Evolutionary conservation across 2,888 invertebrate genomes (phyloP), one percentile per base, ranked within the genome.

Genomic region (Himalopsyche japonica): DNA sequence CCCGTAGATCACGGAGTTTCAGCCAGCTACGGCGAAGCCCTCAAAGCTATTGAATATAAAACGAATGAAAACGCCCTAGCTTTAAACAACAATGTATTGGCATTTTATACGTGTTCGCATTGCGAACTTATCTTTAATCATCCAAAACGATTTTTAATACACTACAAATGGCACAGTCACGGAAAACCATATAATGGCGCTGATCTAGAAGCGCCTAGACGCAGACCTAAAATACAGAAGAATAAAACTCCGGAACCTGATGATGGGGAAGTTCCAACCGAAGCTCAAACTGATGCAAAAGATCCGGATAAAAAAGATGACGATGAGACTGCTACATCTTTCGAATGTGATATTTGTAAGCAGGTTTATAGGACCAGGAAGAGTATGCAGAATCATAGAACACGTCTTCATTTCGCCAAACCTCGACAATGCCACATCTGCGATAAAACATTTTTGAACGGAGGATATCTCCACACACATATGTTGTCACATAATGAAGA

Each of bases 121-220:
- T 92, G 92, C 76, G 86, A 86, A 1, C 87, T 92, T 0, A 87
- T 90, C 1, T 90, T 92, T 34, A 88, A 88, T 0, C 88, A 92
- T 81, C 91, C 91, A 0, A 92, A 92, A 79, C 87, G 92, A 1
- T 92, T 91, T 82, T 88, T 92, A 0, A 89, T 92, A 0, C 92
- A 92, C 83, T 88, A 88, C 3, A 92, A 92, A 79, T 92, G 92
- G 92, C 92, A 92, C 85, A 88, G 89, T 0, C 91, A 92, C 24
- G 92, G 92, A 0, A 87, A 90, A 0, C 90, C 90, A 0, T 57
- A 57, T 20, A 89, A 89, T 8, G 89, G 90, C 34, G 90, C 89
- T 82, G 88, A 90, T 34, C 90, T 90, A 24, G 76, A 89, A 10
- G 88, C 89, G 0, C 89, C 88, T 84, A 89, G 89, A 37, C 48